phyloP scores from a whole-genome alignment of 2,113 vertebrate species.

The Cryptotis parvus region DNA sequence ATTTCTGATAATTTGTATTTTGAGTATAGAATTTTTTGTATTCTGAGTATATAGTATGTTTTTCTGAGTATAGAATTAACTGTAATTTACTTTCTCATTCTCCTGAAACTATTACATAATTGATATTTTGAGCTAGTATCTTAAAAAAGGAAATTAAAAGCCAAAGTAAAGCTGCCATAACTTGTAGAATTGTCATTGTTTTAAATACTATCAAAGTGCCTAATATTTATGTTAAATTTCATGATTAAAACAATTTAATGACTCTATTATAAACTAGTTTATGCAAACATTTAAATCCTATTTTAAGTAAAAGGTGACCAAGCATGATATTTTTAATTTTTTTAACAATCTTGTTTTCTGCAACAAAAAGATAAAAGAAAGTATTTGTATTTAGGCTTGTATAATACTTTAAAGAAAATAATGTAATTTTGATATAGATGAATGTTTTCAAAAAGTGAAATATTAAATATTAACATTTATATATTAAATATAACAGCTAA shows the following conservation, averaged over 20 bases:
- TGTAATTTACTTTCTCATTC: neutral
- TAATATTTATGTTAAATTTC: constrained; percentile 30
- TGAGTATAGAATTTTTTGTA: constrained; percentile 4
- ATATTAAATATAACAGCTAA: constrained; percentile 33
- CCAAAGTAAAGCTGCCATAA: constrained; percentile 63
- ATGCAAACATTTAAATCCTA: constrained; percentile 20
- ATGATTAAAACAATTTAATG: constrained; percentile 60
- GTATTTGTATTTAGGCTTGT: neutral
- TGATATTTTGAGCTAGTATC: neutral
- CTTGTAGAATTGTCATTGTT: constrained; percentile 3
- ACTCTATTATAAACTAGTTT: constrained; percentile 36
- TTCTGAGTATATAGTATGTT: no score
- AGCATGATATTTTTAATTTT: constrained; percentile 43
- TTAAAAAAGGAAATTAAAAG: constrained; percentile 60
- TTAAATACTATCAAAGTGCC: constrained; percentile 44
- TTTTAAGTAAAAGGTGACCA: constrained; percentile 22
- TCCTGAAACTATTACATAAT: neutral
- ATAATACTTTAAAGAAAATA: neutral
- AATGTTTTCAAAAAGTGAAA: neutral
- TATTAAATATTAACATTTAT: neutral
- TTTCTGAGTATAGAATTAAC: neutral
- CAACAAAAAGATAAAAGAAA: constrained; percentile 30
- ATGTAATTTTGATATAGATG: neutral
- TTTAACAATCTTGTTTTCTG: constrained; percentile 32
- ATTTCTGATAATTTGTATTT: constrained; percentile 14